Conservation (phyloP, 1,140 invertebrate genomes). For the Lepidotrigona ventralis region DNA sequence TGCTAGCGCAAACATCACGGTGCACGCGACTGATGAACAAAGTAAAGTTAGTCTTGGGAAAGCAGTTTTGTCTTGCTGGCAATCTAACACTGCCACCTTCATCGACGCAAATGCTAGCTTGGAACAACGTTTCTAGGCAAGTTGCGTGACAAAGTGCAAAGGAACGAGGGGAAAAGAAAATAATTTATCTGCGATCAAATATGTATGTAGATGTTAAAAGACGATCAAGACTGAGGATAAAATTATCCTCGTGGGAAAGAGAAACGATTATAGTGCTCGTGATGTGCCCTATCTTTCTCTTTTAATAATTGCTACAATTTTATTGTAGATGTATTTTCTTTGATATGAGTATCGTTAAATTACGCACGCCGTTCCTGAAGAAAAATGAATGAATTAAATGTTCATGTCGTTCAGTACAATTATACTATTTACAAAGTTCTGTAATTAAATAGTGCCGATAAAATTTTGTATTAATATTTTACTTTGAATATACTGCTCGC, state of each 20-base stretch:
- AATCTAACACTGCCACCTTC: not conserved
- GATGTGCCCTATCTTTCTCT: not conserved
- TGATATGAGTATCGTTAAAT: not conserved
- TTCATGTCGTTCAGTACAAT: not conserved
- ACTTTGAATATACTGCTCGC: not conserved
- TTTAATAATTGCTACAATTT: not conserved
- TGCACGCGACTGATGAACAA: not conserved
- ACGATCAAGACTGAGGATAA: not conserved
- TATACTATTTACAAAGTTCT: not conserved
- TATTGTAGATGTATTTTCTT: not conserved
- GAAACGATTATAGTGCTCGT: not conserved
- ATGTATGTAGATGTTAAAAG: not conserved
- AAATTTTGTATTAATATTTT: not conserved
- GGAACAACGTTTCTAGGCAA: not conserved
- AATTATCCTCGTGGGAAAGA: not conserved
- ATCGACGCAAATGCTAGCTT: not conserved
- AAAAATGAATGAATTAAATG: not conserved
- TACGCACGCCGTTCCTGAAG: not conserved
- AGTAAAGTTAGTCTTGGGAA: not conserved
- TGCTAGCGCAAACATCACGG: not conserved
- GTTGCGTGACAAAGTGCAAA: constrained; percentile 26
- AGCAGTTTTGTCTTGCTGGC: not conserved
- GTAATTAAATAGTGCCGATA: not conserved
- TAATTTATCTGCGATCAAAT: not conserved
- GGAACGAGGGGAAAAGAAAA: not conserved